Conservation (phyloP, 2,113 vertebrate species). For the Tautogolabrus adspersus region DNA sequence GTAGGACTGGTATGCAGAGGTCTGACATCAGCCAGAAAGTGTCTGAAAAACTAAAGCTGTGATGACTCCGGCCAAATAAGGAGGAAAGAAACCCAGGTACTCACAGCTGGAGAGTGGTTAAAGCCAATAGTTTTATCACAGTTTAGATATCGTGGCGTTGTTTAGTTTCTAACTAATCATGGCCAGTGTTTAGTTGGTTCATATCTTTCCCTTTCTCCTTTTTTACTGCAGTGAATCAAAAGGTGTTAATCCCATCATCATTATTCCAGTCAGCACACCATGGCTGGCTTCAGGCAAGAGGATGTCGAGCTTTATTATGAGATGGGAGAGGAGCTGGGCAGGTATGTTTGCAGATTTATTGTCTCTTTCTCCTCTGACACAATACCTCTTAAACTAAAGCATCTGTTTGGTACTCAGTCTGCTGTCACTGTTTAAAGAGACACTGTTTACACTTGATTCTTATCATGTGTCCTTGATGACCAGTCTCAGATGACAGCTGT, state of each 20-base stretch:
- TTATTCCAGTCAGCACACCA: constrained; percentile 62
- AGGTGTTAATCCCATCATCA: constrained; percentile 25
- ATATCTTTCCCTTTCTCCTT: background rate
- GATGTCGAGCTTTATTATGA: constrained; percentile 85
- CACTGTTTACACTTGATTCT: background rate
- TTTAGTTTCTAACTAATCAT: background rate
- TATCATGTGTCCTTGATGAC: background rate
- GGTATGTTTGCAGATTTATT: constrained; percentile 61
- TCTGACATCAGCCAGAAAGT: constrained; percentile 72
- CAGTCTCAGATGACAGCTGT: too few relatives aligned
- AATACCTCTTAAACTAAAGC: background rate
- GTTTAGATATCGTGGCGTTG: background rate
- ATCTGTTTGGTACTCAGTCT: background rate
- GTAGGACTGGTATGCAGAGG: constrained; percentile 74
- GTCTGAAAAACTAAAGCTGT: constrained; percentile 50
- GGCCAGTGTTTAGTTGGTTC: background rate
- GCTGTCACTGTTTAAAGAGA: too few relatives aligned
- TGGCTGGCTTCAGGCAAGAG: constrained; percentile 87
- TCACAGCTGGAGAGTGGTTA: background rate
- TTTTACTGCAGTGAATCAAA: constrained; percentile 33
- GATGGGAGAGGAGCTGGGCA: constrained; percentile 87
- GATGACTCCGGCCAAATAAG: constrained; percentile 75
- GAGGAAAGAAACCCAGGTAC: constrained; percentile 47
- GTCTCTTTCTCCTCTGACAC: background rate
- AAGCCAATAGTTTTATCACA: background rate